Evolutionary conservation across 2,888 invertebrate species (phyloP).

Genomic region (Pelosia muscerda): DNA sequence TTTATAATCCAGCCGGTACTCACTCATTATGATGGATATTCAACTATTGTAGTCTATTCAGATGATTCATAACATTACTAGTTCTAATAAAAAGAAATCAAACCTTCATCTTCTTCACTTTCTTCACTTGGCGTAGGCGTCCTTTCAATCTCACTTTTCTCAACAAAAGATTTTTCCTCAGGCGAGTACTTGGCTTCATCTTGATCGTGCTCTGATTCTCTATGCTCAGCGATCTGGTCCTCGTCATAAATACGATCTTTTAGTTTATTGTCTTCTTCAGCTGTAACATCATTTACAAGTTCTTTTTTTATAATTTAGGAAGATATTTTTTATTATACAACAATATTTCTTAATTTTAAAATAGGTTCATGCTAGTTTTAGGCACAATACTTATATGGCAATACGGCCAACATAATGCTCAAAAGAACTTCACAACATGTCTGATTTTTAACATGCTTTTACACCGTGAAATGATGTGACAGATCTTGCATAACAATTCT

Average conservation of each 20-base stretch:
- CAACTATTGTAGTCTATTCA: neutral
- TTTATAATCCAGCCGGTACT: too few relatives aligned
- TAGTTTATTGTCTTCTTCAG: conserved; percentile 83
- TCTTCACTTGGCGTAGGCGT: conserved; percentile 84
- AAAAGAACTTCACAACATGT: neutral
- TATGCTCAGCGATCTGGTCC: conserved; percentile 71
- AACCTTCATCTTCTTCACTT: conserved; percentile 86
- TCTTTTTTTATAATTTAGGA: neutral
- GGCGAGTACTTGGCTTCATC: conserved; percentile 93
- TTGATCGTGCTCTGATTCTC: conserved; percentile 78
- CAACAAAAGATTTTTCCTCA: conserved; percentile 91
- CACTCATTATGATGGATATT: neutral
- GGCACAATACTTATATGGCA: neutral
- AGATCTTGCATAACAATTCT: neutral
- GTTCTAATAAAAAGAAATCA: neutral
- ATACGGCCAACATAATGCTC: neutral
- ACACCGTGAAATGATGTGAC: neutral
- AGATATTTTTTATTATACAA: neutral
- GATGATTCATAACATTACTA: neutral
- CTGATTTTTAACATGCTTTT: neutral
- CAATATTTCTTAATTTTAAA: neutral
- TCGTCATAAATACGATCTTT: conserved; percentile 79
- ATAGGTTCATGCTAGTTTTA: neutral
- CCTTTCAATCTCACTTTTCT: conserved; percentile 88
- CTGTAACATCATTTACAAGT: conserved; percentile 49